phyloP scores from a whole-genome alignment of 1,140 invertebrate species.

The Bathynomus jamesi region DNA sequence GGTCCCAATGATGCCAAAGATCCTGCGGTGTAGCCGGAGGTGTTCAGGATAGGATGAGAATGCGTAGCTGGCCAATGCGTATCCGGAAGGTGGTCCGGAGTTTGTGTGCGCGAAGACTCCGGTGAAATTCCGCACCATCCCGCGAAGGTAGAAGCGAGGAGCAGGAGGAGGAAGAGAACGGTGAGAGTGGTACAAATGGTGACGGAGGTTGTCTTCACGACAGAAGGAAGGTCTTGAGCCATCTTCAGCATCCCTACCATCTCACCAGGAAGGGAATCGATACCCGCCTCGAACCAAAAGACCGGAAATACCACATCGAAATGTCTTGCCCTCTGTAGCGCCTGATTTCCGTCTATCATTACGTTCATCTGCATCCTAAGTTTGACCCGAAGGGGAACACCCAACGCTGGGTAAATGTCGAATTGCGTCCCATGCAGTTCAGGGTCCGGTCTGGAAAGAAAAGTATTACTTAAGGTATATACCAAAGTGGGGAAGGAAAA shows the following conservation, averaged over 20 bases:
- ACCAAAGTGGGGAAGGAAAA: not conserved
- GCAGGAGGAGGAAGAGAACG: constrained; percentile 28
- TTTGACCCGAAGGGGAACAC: constrained; percentile 33
- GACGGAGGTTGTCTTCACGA: constrained; percentile 31
- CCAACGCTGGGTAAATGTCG: constrained; percentile 35
- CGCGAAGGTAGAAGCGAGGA: constrained; percentile 29
- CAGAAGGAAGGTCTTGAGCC: constrained; percentile 34
- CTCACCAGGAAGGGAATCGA: constrained; percentile 30
- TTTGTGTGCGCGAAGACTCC: not conserved
- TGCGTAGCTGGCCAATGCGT: not conserved
- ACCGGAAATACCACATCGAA: constrained; percentile 33
- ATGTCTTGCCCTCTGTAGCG: constrained; percentile 31
- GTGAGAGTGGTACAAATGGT: constrained; percentile 28
- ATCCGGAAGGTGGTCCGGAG: not conserved
- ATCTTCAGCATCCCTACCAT: constrained; percentile 29
- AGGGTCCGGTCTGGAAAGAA: constrained; percentile 26
- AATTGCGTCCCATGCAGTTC: constrained; percentile 32
- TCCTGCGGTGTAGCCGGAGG: constrained; percentile 9
- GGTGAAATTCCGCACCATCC: constrained; percentile 22
- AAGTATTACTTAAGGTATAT: not conserved
- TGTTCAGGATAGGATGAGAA: constrained; percentile 8
- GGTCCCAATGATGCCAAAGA: not conserved
- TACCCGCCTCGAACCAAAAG: constrained; percentile 36
- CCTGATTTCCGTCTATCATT: constrained; percentile 29
- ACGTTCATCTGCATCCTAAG: constrained; percentile 37